Evolutionary conservation across 2,888 invertebrate species (phyloP).

Genomic region (Agrypnus murinus): DNA sequence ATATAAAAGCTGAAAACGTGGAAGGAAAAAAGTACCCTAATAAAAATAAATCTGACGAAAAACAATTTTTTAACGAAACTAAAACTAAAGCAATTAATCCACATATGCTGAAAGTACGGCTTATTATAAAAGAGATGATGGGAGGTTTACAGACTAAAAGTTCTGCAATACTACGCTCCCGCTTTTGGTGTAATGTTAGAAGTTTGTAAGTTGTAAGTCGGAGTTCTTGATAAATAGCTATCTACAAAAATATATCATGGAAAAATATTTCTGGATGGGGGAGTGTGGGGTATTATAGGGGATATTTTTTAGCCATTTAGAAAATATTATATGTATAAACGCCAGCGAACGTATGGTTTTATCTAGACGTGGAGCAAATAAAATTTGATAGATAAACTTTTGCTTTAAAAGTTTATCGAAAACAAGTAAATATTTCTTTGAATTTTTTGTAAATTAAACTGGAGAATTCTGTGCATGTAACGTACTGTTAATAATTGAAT

Average conservation of each 20-base stretch:
- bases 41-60: slow-evolving; percentile 11
- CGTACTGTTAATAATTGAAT: too few species aligned
- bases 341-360: too few species aligned
- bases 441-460: too few species aligned
- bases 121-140: slow-evolving; percentile 29
- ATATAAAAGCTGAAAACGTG: too few species aligned
- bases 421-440: too few species aligned
- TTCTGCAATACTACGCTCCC: slow-evolving; percentile 24
- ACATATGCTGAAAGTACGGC: slow-evolving; percentile 21
- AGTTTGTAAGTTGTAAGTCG: slow-evolving; percentile 43
- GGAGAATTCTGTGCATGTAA: too few species aligned
- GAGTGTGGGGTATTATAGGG: slow-evolving; percentile 23
- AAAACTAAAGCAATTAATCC: slow-evolving; percentile 23
- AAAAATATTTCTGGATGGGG: slow-evolving; percentile 18
- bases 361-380: too few species aligned
- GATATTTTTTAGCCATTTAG: not conserved
- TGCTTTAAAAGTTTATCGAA: too few species aligned
- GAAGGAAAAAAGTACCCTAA: too few species aligned
- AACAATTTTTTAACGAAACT: slow-evolving; percentile 9
- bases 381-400: too few species aligned
- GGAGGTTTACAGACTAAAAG: slow-evolving; percentile 23
- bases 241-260: slow-evolving; percentile 41
- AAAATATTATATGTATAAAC: slow-evolving; percentile 19
- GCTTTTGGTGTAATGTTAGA: slow-evolving; percentile 33
- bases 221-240: slow-evolving; percentile 44